A percentile compares a stretch with the other conserved stretches of the same genome.
These are phyloP conservation scores for Anthonomus grandis DNA, from an alignment of 1,140 invertebrate genomes.

Conservation along the genomic window DNA sequence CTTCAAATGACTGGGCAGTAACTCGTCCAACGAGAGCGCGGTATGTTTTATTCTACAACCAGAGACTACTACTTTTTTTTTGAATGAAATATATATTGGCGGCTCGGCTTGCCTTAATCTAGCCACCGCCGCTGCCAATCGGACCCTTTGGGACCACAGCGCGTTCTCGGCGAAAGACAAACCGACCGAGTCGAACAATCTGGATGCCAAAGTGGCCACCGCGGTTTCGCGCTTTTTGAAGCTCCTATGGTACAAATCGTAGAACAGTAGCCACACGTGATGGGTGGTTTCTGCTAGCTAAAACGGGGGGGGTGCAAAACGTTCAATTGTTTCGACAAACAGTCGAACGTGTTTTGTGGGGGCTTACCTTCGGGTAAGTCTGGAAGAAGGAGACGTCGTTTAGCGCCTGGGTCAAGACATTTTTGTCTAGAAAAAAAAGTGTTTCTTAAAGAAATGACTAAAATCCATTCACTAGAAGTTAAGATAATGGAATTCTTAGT, in stretches of 20 bases:
- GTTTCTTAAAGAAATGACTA: too few relatives aligned
- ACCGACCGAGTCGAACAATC: slow-evolving; percentile 50
- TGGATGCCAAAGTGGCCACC: slow-evolving; percentile 41
- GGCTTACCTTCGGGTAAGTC: slow-evolving; percentile 54
- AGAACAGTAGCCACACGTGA: slow-evolving; percentile 60
- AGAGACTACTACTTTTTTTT: neutral
- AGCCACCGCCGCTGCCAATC: slow-evolving; percentile 66
- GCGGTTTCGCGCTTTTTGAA: slow-evolving; percentile 52
- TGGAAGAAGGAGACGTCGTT: slow-evolving; percentile 62
- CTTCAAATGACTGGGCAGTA: slow-evolving; percentile 65
- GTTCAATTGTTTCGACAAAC: neutral
- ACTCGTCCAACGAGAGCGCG: slow-evolving; percentile 62
- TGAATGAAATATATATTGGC: neutral
- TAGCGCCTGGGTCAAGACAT: slow-evolving; percentile 63
- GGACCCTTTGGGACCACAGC: slow-evolving; percentile 60
- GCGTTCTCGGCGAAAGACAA: slow-evolving; percentile 57
- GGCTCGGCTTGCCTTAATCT: slow-evolving; percentile 46
- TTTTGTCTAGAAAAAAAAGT: slow-evolving; percentile 64
- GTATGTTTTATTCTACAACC: slow-evolving; percentile 61
- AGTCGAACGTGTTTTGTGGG: neutral
- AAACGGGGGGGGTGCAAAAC: neutral
- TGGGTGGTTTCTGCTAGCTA: slow-evolving; percentile 46
- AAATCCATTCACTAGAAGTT: too few relatives aligned
- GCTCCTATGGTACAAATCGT: slow-evolving; percentile 60
- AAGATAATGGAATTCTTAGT: too few relatives aligned